These are phyloP conservation scores for Atrichornis clamosus DNA, from an alignment of 2,113 vertebrate species.

Conservation along the genomic window DNA sequence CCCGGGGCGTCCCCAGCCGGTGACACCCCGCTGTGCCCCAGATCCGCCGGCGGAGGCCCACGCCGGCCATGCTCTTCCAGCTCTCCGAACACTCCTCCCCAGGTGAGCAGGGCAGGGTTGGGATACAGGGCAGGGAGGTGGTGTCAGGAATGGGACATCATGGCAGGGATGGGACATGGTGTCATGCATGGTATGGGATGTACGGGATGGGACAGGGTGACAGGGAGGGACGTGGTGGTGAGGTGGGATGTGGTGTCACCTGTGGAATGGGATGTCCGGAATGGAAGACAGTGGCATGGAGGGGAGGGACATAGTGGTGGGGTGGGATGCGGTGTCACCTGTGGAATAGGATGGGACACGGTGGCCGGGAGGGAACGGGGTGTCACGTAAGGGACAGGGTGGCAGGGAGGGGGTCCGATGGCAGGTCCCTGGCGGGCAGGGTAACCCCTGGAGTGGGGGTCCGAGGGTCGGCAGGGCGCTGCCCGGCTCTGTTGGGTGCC, in stretches of 20 bases:
- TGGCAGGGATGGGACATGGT: neutral
- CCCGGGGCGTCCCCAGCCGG: neutral
- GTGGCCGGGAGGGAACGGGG: neutral
- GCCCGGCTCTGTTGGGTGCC: fast-evolving
- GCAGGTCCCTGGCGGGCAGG: neutral
- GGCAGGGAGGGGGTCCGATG: fast-evolving
- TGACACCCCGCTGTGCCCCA: conserved; percentile 22
- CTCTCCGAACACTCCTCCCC: conserved; percentile 34
- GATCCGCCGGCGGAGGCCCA: conserved; percentile 46
- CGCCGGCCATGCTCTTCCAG: conserved; percentile 46
- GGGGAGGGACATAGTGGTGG: fast-evolving
- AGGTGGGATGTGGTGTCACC: neutral
- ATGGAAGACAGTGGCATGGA: neutral
- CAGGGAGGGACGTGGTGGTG: neutral
- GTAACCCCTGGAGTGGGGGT: neutral
- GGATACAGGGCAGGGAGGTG: neutral
- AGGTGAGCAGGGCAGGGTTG: neutral
- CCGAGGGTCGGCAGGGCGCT: neutral
- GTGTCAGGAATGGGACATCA: neutral
- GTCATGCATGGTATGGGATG: neutral
- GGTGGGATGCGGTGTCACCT: neutral
- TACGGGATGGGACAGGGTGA: neutral
- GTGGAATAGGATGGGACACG: neutral
- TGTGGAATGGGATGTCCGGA: neutral
- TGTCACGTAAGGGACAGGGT: neutral